Percentiles rank a stretch among this genome's conserved stretches.
Conservation (phyloP, 2,113 vertebrate species). For the Illadopsis cleaveri region DNA sequence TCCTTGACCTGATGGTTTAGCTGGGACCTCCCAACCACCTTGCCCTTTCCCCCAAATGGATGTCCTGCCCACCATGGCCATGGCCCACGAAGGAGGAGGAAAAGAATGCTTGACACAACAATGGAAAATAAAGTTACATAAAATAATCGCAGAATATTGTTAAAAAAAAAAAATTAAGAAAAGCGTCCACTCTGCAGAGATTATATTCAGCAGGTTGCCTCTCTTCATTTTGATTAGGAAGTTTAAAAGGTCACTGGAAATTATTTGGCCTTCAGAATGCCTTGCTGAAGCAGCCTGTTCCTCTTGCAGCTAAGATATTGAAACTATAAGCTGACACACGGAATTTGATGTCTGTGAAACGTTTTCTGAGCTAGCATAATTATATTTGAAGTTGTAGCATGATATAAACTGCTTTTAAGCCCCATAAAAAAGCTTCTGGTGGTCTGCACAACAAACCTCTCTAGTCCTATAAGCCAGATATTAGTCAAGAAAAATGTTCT, state of each 20-base stretch:
- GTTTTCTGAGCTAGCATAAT: slow-evolving; percentile 11
- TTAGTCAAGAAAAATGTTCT: slow-evolving; percentile 16
- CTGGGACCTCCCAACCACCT: background rate
- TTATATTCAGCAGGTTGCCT: background rate
- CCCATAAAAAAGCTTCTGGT: slow-evolving; percentile 30
- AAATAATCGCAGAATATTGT: background rate
- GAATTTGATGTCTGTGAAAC: slow-evolving; percentile 1
- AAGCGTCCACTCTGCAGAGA: background rate
- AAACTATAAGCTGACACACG: background rate
- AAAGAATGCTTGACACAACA: background rate
- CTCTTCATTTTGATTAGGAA: background rate
- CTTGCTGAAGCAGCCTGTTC: background rate
- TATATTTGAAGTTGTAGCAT: slow-evolving; percentile 11
- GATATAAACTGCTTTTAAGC: slow-evolving; percentile 41
- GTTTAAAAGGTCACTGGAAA: background rate
- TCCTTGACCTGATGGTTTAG: background rate
- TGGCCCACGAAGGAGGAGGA: background rate
- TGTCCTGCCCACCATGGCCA: background rate
- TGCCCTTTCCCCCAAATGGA: background rate
- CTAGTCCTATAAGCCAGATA: slow-evolving; percentile 13
- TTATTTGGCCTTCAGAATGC: background rate
- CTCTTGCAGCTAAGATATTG: background rate
- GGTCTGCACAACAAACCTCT: slow-evolving; percentile 14
- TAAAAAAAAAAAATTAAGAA: background rate
- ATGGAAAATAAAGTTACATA: background rate